phyloP scores from a whole-genome alignment of 1,140 invertebrate genomes.

The Drosophila sucinea region DNA sequence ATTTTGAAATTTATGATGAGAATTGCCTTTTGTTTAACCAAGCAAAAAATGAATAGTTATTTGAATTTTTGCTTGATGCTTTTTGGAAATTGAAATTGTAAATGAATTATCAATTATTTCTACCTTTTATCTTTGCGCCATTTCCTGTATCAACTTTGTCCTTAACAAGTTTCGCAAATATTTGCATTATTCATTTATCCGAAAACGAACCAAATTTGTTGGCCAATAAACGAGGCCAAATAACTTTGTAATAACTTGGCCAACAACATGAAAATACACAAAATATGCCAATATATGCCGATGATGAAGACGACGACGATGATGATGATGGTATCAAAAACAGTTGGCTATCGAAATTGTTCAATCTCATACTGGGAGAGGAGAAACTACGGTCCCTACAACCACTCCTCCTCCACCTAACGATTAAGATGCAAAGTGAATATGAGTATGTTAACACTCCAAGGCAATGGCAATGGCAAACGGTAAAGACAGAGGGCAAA shows the following conservation, averaged over 20 bases:
- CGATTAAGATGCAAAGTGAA: slow-evolving; percentile 81
- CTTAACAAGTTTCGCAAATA: slow-evolving; percentile 9
- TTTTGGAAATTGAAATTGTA: not conserved
- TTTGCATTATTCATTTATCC: slow-evolving; percentile 20
- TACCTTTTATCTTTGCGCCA: not conserved
- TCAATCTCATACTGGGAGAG: slow-evolving; percentile 11
- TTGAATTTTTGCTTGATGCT: not conserved
- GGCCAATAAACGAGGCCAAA: slow-evolving; percentile 19
- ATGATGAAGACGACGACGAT: slow-evolving; percentile 29
- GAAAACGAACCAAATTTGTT: slow-evolving; percentile 1
- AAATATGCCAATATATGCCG: slow-evolving; percentile 58
- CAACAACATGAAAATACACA: slow-evolving; percentile 28
- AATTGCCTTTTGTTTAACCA: too few species aligned
- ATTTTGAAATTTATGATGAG: too few species aligned
- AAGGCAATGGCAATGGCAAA: slow-evolving; percentile 31
- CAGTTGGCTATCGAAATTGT: slow-evolving; percentile 44
- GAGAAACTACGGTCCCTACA: not conserved
- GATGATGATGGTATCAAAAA: slow-evolving; percentile 39
- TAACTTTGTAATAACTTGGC: slow-evolving; percentile 37
- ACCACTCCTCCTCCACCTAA: slow-evolving; percentile 13
- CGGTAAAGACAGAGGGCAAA: slow-evolving; percentile 1
- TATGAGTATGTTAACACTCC: slow-evolving; percentile 78
- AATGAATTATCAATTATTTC: slow-evolving; percentile 3
- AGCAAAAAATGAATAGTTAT: too few species aligned
- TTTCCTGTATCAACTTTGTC: slow-evolving; percentile 10